Percentiles rank a stretch among this genome's conserved stretches.
Evolutionary conservation across 2,113 vertebrate genomes (phyloP).

Genomic region (Ceyx cyanopectus): DNA sequence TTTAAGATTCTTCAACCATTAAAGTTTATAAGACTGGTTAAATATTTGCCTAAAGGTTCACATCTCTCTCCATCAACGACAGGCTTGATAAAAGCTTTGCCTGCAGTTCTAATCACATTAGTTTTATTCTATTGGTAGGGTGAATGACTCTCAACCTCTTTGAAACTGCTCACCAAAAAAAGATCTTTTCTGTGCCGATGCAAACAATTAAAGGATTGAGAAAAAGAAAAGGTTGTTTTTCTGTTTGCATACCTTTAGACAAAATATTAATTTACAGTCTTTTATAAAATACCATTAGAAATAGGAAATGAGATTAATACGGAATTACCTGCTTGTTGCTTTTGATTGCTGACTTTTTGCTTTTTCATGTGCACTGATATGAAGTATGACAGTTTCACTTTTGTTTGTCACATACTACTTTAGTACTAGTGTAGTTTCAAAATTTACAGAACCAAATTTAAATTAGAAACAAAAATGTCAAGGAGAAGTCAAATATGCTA

Average conservation of each 20-base stretch:
- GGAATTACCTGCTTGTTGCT: not conserved
- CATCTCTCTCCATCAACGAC: not conserved
- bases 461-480: not conserved
- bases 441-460: not conserved
- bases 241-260: not conserved
- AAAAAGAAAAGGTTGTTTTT: not conserved
- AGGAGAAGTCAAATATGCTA: not conserved
- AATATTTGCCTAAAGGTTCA: not conserved
- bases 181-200: not conserved
- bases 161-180: not conserved
- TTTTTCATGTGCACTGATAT: not conserved
- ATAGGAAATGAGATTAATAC: not conserved
- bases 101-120: not conserved
- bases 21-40: not conserved
- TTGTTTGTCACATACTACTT: not conserved
- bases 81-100: not conserved
- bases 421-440: not conserved
- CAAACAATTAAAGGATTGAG: not conserved
- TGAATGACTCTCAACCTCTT: not conserved
- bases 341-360: not conserved
- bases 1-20: not conserved
- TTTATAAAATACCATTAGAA: not conserved
- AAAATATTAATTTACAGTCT: not conserved
- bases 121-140: not conserved
- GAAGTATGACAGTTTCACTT: not conserved